A percentile compares a stretch with the other conserved stretches of the same genome.
Conservation (phyloP, 1,140 invertebrate genomes). For the Colletes latitarsis region DNA sequence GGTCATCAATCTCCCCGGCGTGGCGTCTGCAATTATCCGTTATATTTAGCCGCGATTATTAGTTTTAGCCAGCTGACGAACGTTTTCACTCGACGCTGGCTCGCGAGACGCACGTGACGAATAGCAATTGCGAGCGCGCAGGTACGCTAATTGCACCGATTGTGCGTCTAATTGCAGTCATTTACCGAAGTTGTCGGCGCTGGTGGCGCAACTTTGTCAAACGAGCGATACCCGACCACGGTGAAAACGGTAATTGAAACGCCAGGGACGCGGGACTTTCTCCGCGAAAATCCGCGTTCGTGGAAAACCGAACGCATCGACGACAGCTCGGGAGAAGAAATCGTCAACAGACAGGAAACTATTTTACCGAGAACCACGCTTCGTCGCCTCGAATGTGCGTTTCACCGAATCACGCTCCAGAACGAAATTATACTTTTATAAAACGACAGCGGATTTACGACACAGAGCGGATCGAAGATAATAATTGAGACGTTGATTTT, state of each 20-base stretch:
- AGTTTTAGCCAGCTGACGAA: neutral
- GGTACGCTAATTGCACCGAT: slow-evolving; percentile 30
- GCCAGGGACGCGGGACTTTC: slow-evolving; percentile 3
- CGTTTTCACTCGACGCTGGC: neutral
- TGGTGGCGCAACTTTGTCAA: neutral
- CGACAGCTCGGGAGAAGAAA: neutral
- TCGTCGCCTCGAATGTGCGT: no score
- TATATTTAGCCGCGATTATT: slow-evolving; percentile 7
- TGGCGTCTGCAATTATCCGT: neutral
- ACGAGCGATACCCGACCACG: neutral
- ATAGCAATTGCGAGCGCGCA: neutral
- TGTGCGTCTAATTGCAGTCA: slow-evolving; percentile 19
- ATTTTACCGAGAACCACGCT: neutral
- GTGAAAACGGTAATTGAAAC: slow-evolving; percentile 25
- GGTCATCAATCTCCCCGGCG: neutral
- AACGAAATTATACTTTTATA: no score
- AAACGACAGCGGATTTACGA: no score
- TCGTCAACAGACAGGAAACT: neutral
- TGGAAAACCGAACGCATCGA: neutral
- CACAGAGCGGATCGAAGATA: no score
- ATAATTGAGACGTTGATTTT: no score
- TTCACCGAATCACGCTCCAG: no score
- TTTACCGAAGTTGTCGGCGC: neutral
- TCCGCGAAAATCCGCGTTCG: neutral
- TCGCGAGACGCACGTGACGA: neutral